Evolutionary conservation across 2,797 vertebrate species (phyloP).

Genomic region (Crocidura indochinensis): DNA sequence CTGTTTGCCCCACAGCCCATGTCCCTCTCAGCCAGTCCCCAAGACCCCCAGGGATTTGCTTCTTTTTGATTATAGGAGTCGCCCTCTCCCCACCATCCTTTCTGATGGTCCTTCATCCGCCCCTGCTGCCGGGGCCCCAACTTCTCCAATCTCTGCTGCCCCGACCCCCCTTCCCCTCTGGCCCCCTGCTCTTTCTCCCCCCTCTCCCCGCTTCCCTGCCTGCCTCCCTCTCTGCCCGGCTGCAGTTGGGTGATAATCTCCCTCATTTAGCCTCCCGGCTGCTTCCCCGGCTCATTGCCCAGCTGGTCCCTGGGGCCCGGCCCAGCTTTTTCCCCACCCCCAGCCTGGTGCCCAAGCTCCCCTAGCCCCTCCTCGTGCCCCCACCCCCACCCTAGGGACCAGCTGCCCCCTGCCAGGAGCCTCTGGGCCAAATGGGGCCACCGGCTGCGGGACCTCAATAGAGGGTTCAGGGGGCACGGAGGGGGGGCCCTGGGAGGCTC

Average conservation of each 20-base stretch:
- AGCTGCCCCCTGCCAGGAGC: slow-evolving; percentile 75
- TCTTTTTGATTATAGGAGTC: too few species aligned
- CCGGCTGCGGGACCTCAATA: background rate
- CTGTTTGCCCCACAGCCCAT: slow-evolving; percentile 36
- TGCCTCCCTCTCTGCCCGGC: slow-evolving; percentile 85
- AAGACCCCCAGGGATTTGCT: slow-evolving; percentile 48
- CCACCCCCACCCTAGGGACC: slow-evolving; percentile 61
- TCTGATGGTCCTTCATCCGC: background rate
- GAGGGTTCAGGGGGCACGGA: background rate
- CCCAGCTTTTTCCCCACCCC: slow-evolving; percentile 86
- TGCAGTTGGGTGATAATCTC: slow-evolving; percentile 88
- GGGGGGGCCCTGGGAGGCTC: too few species aligned
- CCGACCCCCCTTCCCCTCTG: slow-evolving; percentile 23
- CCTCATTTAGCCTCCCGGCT: slow-evolving; percentile 88
- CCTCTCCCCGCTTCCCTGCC: slow-evolving; percentile 79
- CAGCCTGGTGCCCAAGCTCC: slow-evolving; percentile 78
- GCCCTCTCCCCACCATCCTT: background rate
- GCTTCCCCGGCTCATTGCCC: slow-evolving; percentile 88
- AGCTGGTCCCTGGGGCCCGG: slow-evolving; percentile 87
- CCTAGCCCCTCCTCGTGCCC: slow-evolving; percentile 36
- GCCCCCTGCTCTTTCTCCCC: slow-evolving; percentile 61
- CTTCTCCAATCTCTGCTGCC: background rate
- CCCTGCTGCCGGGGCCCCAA: background rate
- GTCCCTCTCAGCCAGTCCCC: background rate
- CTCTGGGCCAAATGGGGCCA: slow-evolving; percentile 60